A percentile compares a stretch with the other conserved stretches of the same genome.
Conservation (phyloP, 2,797 vertebrate genomes). For the Schizopygopsis malacanthus region DNA sequence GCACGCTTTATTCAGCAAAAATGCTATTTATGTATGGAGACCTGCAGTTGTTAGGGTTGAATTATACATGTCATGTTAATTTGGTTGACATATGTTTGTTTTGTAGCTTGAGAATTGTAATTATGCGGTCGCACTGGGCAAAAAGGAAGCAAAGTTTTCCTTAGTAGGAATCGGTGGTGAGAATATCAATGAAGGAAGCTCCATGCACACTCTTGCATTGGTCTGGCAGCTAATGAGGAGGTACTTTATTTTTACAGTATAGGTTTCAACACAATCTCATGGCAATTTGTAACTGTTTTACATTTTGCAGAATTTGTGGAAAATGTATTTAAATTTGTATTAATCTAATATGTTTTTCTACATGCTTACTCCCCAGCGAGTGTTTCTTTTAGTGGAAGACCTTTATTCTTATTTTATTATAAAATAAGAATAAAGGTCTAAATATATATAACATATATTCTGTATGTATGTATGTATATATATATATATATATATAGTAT, state of each 20-base stretch:
- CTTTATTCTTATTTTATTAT: not conserved
- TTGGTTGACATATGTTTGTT: constrained; percentile 44
- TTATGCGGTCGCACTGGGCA: constrained; percentile 93
- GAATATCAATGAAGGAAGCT: constrained; percentile 90
- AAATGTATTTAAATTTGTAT: not conserved
- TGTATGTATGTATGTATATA: too few species aligned
- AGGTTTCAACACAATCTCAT: not conserved
- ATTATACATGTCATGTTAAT: constrained; percentile 38
- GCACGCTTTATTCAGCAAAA: constrained; percentile 9
- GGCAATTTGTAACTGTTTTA: not conserved
- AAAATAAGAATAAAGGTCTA: too few species aligned
- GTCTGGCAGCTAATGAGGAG: constrained; percentile 98
- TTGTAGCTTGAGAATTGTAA: constrained; percentile 97
- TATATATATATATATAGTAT: too few species aligned
- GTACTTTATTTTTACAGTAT: constrained; percentile 70
- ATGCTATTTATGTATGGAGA: constrained; percentile 21
- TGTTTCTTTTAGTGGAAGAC: not conserved
- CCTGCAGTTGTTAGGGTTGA: constrained; percentile 16
- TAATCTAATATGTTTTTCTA: not conserved
- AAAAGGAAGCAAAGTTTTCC: constrained; percentile 88
- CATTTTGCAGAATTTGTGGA: not conserved
- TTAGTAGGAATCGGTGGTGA: constrained; percentile 94
- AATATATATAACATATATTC: too few species aligned
- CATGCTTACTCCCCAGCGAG: not conserved
- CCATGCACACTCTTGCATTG: constrained; percentile 89